Conservation (phyloP, 2,113 vertebrate genomes). For the Oncorhynchus tshawytscha region DNA sequence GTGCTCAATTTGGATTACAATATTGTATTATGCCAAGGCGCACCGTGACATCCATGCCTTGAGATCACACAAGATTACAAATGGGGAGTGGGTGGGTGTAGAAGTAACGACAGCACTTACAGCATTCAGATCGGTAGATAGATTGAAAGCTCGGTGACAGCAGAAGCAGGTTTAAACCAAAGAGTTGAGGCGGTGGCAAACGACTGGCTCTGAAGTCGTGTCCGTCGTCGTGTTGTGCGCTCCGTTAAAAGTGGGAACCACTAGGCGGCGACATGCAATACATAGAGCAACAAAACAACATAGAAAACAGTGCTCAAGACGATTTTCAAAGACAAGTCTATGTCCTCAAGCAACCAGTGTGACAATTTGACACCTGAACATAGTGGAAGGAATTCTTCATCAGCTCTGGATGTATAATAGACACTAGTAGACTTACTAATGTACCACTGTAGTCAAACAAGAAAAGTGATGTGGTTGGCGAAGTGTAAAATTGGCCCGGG, state of each 20-base stretch:
- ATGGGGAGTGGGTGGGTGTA: background rate
- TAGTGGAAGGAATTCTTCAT: background rate
- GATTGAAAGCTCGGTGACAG: constrained; percentile 56
- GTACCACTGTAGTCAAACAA: background rate
- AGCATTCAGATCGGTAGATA: constrained; percentile 35
- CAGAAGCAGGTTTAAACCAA: constrained; percentile 46
- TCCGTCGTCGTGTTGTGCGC: constrained; percentile 15
- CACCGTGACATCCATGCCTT: constrained; percentile 8
- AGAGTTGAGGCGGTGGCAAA: constrained; percentile 52
- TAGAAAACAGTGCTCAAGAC: background rate
- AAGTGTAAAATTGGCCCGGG: constrained; percentile 11
- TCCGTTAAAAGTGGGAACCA: constrained; percentile 27
- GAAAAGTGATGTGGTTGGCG: constrained; percentile 11
- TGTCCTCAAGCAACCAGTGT: background rate
- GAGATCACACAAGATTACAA: constrained; percentile 16
- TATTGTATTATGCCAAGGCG: constrained; percentile 11
- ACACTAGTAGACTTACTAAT: background rate
- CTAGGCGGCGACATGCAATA: constrained; percentile 55
- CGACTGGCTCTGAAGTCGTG: constrained; percentile 33
- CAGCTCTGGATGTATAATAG: background rate
- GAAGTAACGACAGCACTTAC: constrained; percentile 3
- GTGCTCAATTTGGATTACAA: constrained; percentile 20
- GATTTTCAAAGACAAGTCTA: background rate
- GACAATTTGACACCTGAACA: background rate
- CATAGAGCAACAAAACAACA: background rate